phyloP scores from a whole-genome alignment of 1,140 invertebrate species.

The Trichomalopsis sarcophagae region DNA sequence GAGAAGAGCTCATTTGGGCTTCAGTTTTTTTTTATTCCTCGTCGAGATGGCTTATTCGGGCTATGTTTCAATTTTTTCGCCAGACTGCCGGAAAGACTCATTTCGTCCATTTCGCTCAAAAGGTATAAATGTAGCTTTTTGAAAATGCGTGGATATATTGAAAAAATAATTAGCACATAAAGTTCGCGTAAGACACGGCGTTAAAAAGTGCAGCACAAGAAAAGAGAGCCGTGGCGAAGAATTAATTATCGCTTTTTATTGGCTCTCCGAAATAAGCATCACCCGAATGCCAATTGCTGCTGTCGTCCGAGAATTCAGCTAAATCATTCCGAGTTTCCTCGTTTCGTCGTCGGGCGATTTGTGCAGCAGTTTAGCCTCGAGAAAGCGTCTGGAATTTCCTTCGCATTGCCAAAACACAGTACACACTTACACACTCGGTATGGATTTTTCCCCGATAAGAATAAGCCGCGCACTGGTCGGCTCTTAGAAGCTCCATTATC shows the following conservation, averaged over 20 bases:
- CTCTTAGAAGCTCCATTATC: not conserved
- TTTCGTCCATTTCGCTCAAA: not conserved
- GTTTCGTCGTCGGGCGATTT: not conserved
- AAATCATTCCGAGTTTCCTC: not conserved
- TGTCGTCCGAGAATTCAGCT: not conserved
- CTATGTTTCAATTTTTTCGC: not conserved
- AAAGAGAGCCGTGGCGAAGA: not conserved
- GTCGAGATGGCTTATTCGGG: not conserved
- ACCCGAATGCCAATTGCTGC: not conserved
- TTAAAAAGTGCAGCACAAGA: not conserved
- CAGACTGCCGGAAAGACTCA: not conserved
- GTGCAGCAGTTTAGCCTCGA: not conserved
- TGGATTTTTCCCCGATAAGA: not conserved
- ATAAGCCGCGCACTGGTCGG: not conserved
- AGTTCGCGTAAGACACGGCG: not conserved
- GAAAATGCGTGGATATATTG: too few relatives aligned
- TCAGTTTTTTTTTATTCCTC: not conserved
- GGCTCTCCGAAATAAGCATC: not conserved
- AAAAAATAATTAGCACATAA: too few relatives aligned
- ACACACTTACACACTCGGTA: not conserved
- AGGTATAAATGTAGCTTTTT: too few relatives aligned
- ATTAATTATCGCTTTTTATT: not conserved
- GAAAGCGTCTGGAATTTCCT: not conserved
- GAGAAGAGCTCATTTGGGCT: not conserved
- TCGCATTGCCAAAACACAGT: not conserved